Conservation (phyloP, 2,113 vertebrate species). For the Ceratotherium simum region DNA sequence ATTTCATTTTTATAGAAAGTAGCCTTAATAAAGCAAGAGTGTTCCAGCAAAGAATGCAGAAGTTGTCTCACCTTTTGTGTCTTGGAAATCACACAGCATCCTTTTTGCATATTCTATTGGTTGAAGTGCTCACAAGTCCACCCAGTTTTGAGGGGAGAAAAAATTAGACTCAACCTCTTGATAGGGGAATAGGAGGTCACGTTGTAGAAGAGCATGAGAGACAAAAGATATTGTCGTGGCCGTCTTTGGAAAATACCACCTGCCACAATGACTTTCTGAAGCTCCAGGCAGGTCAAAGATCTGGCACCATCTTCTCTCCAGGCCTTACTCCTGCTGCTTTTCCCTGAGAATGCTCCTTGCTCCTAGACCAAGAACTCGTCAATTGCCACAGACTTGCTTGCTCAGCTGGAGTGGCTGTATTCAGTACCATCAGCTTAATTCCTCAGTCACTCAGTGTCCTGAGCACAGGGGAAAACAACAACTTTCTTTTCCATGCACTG, state of each 20-base stretch:
- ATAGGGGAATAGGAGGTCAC: not conserved
- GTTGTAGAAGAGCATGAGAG: not conserved
- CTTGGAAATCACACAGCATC: not conserved
- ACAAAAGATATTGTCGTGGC: not conserved
- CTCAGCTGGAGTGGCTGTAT: not conserved
- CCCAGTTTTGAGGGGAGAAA: not conserved
- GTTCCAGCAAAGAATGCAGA: not conserved
- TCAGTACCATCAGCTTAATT: not conserved
- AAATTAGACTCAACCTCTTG: not conserved
- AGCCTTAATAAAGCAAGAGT: not conserved
- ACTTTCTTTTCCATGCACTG: not conserved
- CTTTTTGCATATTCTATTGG: not conserved
- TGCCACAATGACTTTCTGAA: not conserved
- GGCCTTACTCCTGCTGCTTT: not conserved
- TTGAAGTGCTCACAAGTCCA: not conserved
- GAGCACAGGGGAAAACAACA: not conserved
- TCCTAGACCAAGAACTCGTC: not conserved
- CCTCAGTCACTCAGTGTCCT: not conserved
- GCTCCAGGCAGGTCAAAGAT: not conserved
- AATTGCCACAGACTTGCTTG: not conserved
- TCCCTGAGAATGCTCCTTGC: not conserved
- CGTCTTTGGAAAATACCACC: not conserved
- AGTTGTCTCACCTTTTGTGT: not conserved
- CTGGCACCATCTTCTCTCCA: not conserved
- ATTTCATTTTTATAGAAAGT: slow-evolving; percentile 35